A percentile compares a stretch with the other conserved stretches of the same genome.
Evolutionary conservation across 2,888 invertebrate genomes (phyloP).

Genomic region (Hyppa rectilinea): DNA sequence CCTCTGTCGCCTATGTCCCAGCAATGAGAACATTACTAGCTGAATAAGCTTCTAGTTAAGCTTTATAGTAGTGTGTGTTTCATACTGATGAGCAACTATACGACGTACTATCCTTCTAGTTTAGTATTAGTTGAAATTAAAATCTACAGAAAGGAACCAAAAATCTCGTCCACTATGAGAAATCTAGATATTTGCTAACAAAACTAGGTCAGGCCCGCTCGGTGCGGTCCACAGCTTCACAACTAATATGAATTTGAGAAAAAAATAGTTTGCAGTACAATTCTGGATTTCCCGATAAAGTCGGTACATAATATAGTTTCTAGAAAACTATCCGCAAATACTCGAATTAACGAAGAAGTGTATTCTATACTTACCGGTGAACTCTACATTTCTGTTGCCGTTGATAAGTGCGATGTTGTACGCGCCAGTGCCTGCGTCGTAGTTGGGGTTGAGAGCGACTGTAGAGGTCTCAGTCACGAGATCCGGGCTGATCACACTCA

Average conservation of each 20-base stretch:
- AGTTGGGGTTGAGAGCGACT: conserved; percentile 48
- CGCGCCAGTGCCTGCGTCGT: conserved; percentile 48
- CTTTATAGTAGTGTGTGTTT: no score
- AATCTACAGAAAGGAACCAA: neutral
- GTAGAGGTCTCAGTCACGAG: conserved; percentile 76
- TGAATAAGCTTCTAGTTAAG: no score
- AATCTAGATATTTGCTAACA: conserved; percentile 26
- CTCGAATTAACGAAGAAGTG: neutral
- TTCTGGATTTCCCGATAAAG: neutral
- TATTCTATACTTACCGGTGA: conserved; percentile 70
- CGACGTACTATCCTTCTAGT: neutral
- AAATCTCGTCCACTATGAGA: conserved; percentile 4
- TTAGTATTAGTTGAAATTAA: neutral
- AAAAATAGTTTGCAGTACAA: neutral
- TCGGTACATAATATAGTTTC: neutral
- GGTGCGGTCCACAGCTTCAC: conserved; percentile 2
- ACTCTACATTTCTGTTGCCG: conserved; percentile 69
- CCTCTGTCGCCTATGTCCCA: no score
- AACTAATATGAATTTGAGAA: conserved; percentile 25
- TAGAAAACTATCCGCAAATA: neutral
- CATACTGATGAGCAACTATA: neutral
- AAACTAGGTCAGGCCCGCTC: conserved; percentile 21
- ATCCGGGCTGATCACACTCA: conserved; percentile 73
- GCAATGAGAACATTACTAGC: no score
- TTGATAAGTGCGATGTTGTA: conserved; percentile 72